A percentile compares a stretch with the other conserved stretches of the same genome.
Evolutionary conservation across 2,888 invertebrate species (phyloP).

Genomic region (Leptothorax acervorum): DNA sequence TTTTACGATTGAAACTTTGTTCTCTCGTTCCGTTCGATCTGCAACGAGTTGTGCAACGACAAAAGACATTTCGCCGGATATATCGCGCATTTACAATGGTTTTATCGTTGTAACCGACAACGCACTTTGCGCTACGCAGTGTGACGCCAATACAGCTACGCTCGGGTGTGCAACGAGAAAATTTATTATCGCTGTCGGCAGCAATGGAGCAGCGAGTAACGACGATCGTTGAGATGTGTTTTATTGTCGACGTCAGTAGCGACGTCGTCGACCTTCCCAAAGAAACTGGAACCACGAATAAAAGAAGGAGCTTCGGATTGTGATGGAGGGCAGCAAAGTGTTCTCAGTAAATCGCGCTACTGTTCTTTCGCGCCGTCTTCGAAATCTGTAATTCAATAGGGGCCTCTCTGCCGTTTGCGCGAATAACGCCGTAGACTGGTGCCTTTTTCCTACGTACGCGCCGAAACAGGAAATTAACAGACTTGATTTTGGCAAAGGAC

Average conservation of each 20-base stretch:
- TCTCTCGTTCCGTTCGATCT: slow-evolving; percentile 3
- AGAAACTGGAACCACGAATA: slow-evolving; percentile 33
- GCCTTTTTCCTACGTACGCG: neutral
- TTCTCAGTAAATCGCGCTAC: slow-evolving; percentile 54
- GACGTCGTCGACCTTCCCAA: slow-evolving; percentile 33
- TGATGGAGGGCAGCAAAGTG: slow-evolving; percentile 44
- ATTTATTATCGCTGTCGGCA: slow-evolving; percentile 66
- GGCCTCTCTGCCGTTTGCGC: slow-evolving; percentile 31
- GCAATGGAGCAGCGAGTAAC: slow-evolving; percentile 54
- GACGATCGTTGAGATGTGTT: slow-evolving; percentile 63
- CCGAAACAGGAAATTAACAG: neutral
- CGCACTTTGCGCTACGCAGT: slow-evolving; percentile 36
- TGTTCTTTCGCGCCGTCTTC: slow-evolving; percentile 37
- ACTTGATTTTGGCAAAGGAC: neutral
- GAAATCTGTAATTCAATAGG: slow-evolving; percentile 72
- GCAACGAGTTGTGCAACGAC: slow-evolving; percentile 12
- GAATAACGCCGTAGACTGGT: too few relatives aligned
- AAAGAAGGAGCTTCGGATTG: slow-evolving; percentile 32
- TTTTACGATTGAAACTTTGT: slow-evolving; percentile 1
- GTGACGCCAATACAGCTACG: slow-evolving; percentile 28
- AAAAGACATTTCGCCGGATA: slow-evolving; percentile 25
- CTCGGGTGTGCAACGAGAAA: slow-evolving; percentile 18
- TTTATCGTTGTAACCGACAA: slow-evolving; percentile 54
- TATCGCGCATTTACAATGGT: slow-evolving; percentile 51
- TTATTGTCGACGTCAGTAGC: slow-evolving; percentile 61